These are phyloP conservation scores for Corynorhinus townsendii DNA, from an alignment of 2,113 vertebrate genomes.

Conservation along the genomic window DNA sequence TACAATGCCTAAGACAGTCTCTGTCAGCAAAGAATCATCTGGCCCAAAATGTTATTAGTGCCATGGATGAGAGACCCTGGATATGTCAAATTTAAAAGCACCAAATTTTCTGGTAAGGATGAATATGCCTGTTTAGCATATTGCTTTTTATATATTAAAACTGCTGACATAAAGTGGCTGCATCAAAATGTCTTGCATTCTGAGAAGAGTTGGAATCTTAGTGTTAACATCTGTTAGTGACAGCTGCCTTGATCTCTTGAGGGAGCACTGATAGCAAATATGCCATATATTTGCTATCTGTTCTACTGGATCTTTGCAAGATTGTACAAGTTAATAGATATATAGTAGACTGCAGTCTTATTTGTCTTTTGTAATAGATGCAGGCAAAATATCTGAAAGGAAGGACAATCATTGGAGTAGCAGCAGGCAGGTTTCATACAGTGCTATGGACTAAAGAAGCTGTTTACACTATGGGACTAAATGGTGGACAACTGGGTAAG, in stretches of 20 bases:
- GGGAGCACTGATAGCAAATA: background rate
- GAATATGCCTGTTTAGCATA: background rate
- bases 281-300: background rate
- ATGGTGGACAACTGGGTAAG: constrained; percentile 97
- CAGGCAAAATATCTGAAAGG: constrained; percentile 94
- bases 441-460: constrained; percentile 96
- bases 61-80: background rate
- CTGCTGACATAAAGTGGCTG: background rate
- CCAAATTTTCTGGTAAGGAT: background rate
- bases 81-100: background rate
- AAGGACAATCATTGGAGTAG: constrained; percentile 90
- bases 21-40: background rate
- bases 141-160: background rate
- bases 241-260: background rate
- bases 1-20: background rate
- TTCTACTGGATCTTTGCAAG: background rate
- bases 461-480: constrained; percentile 95
- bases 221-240: background rate
- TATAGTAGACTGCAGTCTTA: background rate
- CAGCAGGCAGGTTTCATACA: constrained; percentile 96
- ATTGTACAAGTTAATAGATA: background rate
- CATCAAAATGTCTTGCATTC: background rate
- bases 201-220: background rate
- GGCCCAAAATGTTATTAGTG: background rate
- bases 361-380: constrained; percentile 81